Base-by-base conservation (phyloP, 2,113 vertebrate genomes). In the Scomber scombrus region DNA sequence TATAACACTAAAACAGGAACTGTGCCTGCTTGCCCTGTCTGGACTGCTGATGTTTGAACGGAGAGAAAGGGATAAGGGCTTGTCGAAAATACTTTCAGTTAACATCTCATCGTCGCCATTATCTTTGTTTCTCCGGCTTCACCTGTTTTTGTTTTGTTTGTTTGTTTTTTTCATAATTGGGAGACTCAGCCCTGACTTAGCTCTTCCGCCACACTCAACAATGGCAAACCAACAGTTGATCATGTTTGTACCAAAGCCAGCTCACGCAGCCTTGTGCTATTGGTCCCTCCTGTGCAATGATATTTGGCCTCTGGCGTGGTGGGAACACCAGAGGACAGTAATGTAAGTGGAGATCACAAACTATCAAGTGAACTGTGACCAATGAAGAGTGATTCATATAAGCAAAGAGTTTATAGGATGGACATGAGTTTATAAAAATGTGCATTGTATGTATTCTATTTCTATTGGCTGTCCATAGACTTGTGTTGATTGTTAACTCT, bases 171-270 rank as follows among this genome's bases (percentile, higher is more conserved):
- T 40, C 34, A 46, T 73, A 57, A 69, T 70, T 31, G 15, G 46
- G 56, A 82, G 76, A 80, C 61, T 78, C 55, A 3, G 73, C 82
- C 67, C 73, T 19, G 65, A 78, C 58, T 80, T 68, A 45, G 75
- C 84, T 89, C 85, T 81, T 87, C 56, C 23, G 68, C 74, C 75
- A 75, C 80, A 52, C 80, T 80, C 75, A 45, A 75, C 78, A 50
- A 73, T 74, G 80, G 87, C 85, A 75, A 26, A 61, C 78, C 81
- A 85, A 88, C 91, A 92, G 91, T 93, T 93, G 92, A 92, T 95
- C 93, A 90, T 26, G 90, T 94, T 93, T 80, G 90, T 94, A 93
- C 92, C 92, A 93, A 91, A 91, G 89, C 90, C 87, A 92, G 91
- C 90, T 91, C 81, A 78, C 73, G 43, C 89, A 88, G 90, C 86